phyloP scores from a whole-genome alignment of 2,113 vertebrate species.

The Trichechus manatus region DNA sequence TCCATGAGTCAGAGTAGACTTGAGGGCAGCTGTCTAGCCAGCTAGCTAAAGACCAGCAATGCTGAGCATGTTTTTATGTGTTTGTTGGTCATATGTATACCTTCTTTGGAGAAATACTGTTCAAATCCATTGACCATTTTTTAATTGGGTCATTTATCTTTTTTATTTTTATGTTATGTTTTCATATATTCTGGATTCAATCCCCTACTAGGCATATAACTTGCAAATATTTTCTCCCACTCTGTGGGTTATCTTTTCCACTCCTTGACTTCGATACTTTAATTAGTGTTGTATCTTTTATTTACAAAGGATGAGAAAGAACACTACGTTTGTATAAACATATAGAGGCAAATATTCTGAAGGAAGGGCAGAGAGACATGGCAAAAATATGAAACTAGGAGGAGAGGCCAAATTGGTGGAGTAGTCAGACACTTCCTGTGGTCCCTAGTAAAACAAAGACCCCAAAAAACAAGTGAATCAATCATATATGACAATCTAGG shows the following conservation, averaged over 20 bases:
- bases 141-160: not conserved
- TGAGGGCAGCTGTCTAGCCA: no score
- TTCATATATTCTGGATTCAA: not conserved
- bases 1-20: no score
- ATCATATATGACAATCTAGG: no score
- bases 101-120: not conserved
- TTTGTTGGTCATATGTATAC: no score
- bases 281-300: not conserved
- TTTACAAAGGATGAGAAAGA: constrained; percentile 18
- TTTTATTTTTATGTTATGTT: not conserved
- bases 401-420: no score
- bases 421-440: no score
- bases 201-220: not conserved
- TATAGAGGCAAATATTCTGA: not conserved
- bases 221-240: constrained; percentile 15
- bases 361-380: not conserved
- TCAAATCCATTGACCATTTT: not conserved
- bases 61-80: not conserved
- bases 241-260: not conserved
- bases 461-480: no score
- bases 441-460: no score
- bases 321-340: not conserved
- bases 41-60: not conserved
- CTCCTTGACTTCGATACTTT: not conserved
- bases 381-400: constrained; percentile 18